These are phyloP conservation scores for Stegodyphus dumicola DNA, from an alignment of 1,140 invertebrate genomes.

Conservation along the genomic window DNA sequence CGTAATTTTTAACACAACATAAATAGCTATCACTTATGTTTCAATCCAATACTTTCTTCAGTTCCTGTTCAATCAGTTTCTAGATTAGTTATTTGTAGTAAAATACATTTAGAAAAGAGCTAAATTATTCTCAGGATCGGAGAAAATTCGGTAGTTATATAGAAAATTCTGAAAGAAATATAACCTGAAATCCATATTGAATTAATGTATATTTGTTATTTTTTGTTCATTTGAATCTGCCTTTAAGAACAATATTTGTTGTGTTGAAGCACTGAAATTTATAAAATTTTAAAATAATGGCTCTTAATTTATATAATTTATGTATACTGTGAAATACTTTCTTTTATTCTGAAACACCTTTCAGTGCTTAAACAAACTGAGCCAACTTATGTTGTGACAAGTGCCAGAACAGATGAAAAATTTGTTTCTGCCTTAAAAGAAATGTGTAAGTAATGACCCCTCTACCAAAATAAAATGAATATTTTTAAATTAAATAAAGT, in stretches of 20 bases:
- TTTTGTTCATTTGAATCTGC: not conserved
- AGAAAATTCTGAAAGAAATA: no score
- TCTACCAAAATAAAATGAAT: not conserved
- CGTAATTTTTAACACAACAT: no score
- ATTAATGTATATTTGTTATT: not conserved
- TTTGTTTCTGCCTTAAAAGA: conserved; percentile 61
- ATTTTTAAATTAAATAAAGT: not conserved
- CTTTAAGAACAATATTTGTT: not conserved
- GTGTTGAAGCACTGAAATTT: not conserved
- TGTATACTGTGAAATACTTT: not conserved
- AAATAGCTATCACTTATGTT: no score
- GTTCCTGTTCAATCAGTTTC: no score
- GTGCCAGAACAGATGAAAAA: conserved; percentile 69
- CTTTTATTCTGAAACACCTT: conserved; percentile 5
- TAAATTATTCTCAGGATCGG: no score
- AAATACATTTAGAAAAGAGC: no score
- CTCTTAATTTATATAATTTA: no score
- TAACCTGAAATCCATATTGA: no score
- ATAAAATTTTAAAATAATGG: not conserved
- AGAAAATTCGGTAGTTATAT: no score
- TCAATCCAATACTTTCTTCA: no score
- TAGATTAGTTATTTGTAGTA: no score
- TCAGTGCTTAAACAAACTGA: conserved; percentile 75
- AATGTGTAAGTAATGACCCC: conserved; percentile 15
- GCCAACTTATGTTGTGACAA: conserved; percentile 70